Evolutionary conservation across 2,888 invertebrate species (phyloP).

Genomic region (Leistus spinibarbis): DNA sequence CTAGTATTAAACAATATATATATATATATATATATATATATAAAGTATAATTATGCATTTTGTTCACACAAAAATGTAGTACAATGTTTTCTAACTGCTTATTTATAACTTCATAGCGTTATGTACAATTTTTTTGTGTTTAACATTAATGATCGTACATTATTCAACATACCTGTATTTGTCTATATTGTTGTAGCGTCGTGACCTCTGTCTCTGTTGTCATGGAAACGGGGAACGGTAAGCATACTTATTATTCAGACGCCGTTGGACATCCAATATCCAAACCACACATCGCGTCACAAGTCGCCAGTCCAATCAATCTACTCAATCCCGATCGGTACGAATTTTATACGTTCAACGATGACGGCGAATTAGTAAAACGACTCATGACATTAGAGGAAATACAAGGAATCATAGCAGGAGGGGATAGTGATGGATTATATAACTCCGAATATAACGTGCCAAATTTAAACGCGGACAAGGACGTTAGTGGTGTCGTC

Average conservation of each 20-base stretch:
- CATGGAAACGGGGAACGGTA: slow-evolving; percentile 62
- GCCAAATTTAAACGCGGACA: slow-evolving; percentile 59
- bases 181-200: slow-evolving; percentile 59
- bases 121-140: background rate
- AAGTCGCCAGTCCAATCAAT: slow-evolving; percentile 79
- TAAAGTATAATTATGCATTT: background rate
- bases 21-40: background rate
- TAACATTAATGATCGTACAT: background rate
- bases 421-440: slow-evolving; percentile 73
- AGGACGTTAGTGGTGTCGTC: slow-evolving; percentile 79
- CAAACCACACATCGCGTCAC: slow-evolving; percentile 67
- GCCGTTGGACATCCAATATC: slow-evolving; percentile 71
- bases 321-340: slow-evolving; percentile 82
- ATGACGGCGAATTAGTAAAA: slow-evolving; percentile 81
- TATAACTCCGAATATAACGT: slow-evolving; percentile 54
- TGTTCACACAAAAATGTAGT: background rate
- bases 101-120: background rate
- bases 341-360: slow-evolving; percentile 87
- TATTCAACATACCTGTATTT: background rate
- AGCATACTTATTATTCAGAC: slow-evolving; percentile 69
- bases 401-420: slow-evolving; percentile 84
- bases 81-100: background rate
- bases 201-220: slow-evolving; percentile 70
- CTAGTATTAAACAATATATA: background rate
- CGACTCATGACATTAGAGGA: slow-evolving; percentile 83